Evolutionary conservation across 2,113 vertebrate species (phyloP).

Genomic region (Pithys albifrons): DNA sequence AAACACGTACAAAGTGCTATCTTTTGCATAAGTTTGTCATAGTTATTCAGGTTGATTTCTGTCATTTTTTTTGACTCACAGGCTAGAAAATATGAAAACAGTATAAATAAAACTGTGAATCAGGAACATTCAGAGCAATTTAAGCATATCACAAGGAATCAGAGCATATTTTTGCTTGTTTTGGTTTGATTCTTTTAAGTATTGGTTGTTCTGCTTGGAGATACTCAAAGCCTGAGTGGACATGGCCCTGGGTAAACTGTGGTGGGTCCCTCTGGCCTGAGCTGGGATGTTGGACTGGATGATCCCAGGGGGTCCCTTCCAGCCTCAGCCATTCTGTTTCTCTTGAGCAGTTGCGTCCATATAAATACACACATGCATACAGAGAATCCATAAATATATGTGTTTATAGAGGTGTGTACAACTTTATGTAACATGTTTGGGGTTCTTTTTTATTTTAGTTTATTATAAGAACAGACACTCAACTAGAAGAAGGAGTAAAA

Average conservation of each 20-base stretch:
- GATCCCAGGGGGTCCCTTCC: not conserved
- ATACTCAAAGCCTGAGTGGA: not conserved
- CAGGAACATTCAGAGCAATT: not conserved
- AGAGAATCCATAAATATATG: not conserved
- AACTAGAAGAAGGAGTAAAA: not conserved
- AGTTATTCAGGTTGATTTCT: not conserved
- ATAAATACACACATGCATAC: not conserved
- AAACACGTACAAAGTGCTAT: fast-evolving
- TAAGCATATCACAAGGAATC: not conserved
- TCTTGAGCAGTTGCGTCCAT: not conserved
- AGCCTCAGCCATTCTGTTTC: not conserved
- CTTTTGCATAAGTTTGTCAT: not conserved
- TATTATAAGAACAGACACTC: not conserved
- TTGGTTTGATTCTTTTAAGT: not conserved
- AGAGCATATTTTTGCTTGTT: not conserved
- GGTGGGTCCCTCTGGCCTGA: not conserved
- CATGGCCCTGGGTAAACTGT: not conserved
- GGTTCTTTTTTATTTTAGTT: not conserved
- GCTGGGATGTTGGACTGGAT: not conserved
- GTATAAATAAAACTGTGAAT: not conserved
- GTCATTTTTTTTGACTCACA: not conserved
- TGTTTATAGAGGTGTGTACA: not conserved
- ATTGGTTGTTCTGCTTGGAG: not conserved
- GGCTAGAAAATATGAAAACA: not conserved
- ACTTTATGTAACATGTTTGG: not conserved